Conservation (phyloP, 2,113 vertebrate genomes). For the Rousettus leschenaultii region DNA sequence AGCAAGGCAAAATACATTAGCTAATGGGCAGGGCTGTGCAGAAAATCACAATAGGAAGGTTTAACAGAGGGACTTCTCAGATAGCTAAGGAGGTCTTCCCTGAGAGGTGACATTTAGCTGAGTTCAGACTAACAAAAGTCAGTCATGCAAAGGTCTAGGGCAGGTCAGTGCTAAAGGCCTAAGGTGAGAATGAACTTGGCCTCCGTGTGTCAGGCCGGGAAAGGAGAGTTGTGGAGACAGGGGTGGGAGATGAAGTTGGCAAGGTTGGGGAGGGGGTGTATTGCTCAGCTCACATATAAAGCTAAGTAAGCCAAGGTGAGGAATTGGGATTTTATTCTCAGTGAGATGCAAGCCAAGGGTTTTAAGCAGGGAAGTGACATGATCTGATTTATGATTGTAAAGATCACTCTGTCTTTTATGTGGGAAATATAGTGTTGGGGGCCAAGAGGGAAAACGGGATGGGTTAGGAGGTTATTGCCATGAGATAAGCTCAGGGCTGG, state of each 20-base stretch:
- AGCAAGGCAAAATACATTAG: background rate
- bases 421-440: constrained; percentile 30
- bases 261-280: rapidly evolving
- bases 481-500: background rate
- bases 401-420: background rate
- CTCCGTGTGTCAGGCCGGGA: background rate
- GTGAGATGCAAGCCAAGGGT: background rate
- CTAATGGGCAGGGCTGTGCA: background rate
- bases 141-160: background rate
- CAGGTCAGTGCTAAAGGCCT: background rate
- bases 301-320: background rate
- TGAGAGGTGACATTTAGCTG: background rate
- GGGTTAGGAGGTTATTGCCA: background rate
- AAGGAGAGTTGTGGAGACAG: background rate
- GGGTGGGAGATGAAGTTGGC: background rate
- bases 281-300: background rate
- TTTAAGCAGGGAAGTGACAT: constrained; percentile 37
- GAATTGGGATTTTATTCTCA: background rate
- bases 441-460: background rate
- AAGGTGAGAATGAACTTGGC: background rate
- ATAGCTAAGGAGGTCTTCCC: background rate
- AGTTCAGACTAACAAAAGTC: background rate
- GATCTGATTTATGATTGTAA: constrained; percentile 37
- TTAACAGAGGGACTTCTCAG: background rate
- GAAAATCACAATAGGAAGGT: background rate